These are phyloP conservation scores for Epinotia ramella DNA, from an alignment of 2,888 invertebrate species.

Conservation along the genomic window DNA sequence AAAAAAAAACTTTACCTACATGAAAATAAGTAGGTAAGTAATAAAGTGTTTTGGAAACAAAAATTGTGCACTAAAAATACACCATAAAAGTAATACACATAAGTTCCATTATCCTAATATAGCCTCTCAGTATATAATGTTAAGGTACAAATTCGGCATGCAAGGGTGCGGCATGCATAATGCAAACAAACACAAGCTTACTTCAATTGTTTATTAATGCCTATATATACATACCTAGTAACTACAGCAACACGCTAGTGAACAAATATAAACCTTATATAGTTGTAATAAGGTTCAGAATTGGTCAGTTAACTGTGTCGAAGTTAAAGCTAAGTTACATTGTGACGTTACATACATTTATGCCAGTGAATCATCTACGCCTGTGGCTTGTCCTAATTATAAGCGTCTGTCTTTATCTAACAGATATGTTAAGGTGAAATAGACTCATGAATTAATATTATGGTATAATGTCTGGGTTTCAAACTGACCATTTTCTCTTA, in stretches of 20 bases:
- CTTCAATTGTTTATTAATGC: constrained; percentile 46
- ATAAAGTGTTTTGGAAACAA: not conserved
- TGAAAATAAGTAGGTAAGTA: no score
- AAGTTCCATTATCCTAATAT: not conserved
- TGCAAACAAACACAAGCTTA: constrained; percentile 72
- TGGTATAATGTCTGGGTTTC: not conserved
- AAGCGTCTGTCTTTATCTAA: not conserved
- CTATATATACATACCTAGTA: constrained; percentile 42
- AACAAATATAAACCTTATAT: not conserved
- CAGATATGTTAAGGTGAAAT: not conserved
- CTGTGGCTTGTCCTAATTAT: not conserved
- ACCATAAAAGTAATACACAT: not conserved
- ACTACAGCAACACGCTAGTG: not conserved
- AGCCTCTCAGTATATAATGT: not conserved
- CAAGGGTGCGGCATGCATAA: constrained; percentile 59
- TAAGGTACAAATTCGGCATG: constrained; percentile 35
- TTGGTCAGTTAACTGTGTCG: not conserved
- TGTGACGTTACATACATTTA: constrained; percentile 45
- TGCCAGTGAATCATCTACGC: constrained; percentile 10
- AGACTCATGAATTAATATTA: not conserved
- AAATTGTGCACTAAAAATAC: not conserved
- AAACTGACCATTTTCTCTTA: not conserved
- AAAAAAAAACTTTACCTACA: no score
- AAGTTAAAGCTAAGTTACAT: constrained; percentile 49
- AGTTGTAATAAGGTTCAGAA: not conserved